Base-by-base conservation (phyloP, 2,888 invertebrate species). In the Theodoxus fluviatilis region DNA sequence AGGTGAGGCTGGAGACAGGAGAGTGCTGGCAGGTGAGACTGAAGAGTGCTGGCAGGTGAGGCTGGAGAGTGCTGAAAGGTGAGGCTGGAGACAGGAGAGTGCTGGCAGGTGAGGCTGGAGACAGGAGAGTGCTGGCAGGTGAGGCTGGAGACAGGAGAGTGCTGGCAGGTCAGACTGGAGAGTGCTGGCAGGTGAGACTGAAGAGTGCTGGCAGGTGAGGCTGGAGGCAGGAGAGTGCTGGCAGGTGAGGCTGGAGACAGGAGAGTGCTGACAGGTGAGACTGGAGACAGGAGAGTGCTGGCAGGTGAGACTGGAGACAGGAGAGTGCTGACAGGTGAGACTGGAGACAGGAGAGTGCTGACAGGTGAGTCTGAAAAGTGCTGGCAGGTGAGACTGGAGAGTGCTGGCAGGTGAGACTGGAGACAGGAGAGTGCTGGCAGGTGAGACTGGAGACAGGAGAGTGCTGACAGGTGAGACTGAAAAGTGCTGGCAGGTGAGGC, bases 81-180 rank as follows among this genome's bases (percentile, higher is more conserved):
- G 91, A 92, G 31, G 91, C 92, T 84, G 92, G 93, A 12, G 91
- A 92, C 7, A 92, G 92, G 91, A 88, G 92, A 82, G 92, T 92
- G 3, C 86, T 93, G 47, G 89, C 91, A 77, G 88, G 88, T 88
- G 73, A 66, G 72, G 31, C 22, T 84, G 92, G 93, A 12, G 91
- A 92, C 7, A 92, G 92, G 91, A 88, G 92, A 82, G 92, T 92
- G 3, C 86, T 93, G 47, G 89, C 91, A 77, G 88, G 88, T 88
- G 73, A 66, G 72, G 31, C 22, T 47, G 28, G 18, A 63, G 6
- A 7, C 7, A 28, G 43, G 25, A 3, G 22, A 85, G 84, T 76
- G 85, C 91, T 1, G 91, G 92, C 31, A 91, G 92, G 83, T 92
- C 93, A 12, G 91, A 92, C 7, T 92, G 92, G 91, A 88, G 92